Percentiles rank a stretch among this genome's conserved stretches.
phyloP scores from a whole-genome alignment of 2,113 vertebrate genomes.

The Scalopus aquaticus region DNA sequence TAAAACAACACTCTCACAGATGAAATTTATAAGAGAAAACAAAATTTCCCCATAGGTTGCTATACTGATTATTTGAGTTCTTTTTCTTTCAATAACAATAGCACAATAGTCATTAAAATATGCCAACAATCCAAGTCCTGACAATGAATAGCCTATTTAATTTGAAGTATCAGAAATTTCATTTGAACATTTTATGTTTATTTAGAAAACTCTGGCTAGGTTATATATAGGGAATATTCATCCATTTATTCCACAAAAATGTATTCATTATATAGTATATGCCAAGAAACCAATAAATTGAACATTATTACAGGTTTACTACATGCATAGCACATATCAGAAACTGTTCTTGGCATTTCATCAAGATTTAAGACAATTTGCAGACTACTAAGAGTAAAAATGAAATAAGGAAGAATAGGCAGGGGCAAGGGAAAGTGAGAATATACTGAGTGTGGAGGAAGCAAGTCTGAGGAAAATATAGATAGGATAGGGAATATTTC shows the following conservation, averaged over 20 bases:
- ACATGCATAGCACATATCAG: neutral
- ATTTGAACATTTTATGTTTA: neutral
- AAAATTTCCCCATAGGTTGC: constrained; percentile 3
- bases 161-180: constrained; percentile 41
- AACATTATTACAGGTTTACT: neutral
- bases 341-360: neutral
- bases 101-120: neutral
- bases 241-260: neutral
- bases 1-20: constrained; percentile 62
- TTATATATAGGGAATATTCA: constrained; percentile 10
- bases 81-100: constrained; percentile 47
- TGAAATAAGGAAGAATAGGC: neutral
- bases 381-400: neutral
- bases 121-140: neutral
- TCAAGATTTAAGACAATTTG: neutral
- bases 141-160: neutral
- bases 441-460: neutral
- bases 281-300: neutral
- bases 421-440: neutral
- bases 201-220: neutral
- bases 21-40: constrained; percentile 68
- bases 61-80: neutral
- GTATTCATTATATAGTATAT: neutral
- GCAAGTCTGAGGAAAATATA: neutral
- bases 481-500: neutral